Evolutionary conservation across 92 coral and sea anemone genomes (phyloP).

Genomic region (Pocillopora grandis): DNA sequence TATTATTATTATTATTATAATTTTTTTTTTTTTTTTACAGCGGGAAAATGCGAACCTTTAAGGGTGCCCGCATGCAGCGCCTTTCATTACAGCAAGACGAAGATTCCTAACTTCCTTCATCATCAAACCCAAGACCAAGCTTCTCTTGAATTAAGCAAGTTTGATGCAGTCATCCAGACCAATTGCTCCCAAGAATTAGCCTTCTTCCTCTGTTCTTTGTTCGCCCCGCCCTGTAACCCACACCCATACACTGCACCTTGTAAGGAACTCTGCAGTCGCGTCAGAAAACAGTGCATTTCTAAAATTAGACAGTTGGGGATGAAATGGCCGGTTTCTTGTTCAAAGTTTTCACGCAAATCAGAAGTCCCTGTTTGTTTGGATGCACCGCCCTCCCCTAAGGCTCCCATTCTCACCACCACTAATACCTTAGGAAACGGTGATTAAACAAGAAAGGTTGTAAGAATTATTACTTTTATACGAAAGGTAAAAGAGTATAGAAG

Average conservation of each 20-base stretch:
- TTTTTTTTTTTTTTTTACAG: background rate
- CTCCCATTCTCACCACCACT: background rate
- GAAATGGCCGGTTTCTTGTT: conserved; percentile 29
- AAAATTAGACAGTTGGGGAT: conserved; percentile 27
- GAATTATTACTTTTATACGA: background rate
- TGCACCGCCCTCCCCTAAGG: background rate
- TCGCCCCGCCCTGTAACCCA: conserved; percentile 22
- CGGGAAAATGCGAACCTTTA: background rate
- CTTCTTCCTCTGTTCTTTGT: conserved; percentile 35
- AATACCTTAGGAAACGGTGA: background rate
- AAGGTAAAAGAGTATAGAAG: too few relatives aligned
- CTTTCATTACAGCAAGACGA: conserved; percentile 37
- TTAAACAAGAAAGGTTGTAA: too few relatives aligned
- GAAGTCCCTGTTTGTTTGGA: conserved; percentile 1
- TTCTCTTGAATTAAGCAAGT: conserved; percentile 22
- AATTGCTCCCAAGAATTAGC: conserved; percentile 24
- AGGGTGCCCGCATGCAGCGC: conserved; percentile 10
- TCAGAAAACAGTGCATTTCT: conserved; percentile 14
- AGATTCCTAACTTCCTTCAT: conserved; percentile 33
- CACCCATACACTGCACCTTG: conserved; percentile 15
- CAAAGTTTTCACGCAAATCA: conserved; percentile 10
- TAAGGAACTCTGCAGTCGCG: conserved; percentile 29
- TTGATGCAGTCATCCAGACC: conserved; percentile 12
- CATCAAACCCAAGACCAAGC: conserved; percentile 36
- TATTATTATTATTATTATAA: background rate